Conservation (phyloP, 2,888 invertebrate species). For the Drosophila hawaiiensis region DNA sequence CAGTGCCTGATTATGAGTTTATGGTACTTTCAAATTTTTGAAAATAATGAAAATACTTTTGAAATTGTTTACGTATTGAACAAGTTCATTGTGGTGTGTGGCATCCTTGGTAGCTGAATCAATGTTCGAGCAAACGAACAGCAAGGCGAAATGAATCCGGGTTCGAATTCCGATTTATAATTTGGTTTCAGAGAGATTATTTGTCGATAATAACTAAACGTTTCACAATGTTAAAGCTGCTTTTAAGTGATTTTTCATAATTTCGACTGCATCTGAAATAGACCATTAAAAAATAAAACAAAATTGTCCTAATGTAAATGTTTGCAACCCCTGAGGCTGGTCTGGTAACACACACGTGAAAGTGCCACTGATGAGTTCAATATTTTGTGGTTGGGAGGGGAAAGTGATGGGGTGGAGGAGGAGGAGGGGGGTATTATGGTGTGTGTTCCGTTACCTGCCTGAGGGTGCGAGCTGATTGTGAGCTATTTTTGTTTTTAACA, state of each 20-base stretch:
- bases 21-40: background rate
- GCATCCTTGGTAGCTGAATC: background rate
- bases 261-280: constrained; percentile 18
- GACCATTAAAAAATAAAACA: constrained; percentile 21
- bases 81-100: background rate
- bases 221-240: background rate
- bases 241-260: background rate
- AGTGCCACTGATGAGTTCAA: constrained; percentile 18
- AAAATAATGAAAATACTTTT: constrained; percentile 24
- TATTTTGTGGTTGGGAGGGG: constrained; percentile 6
- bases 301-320: constrained; percentile 14
- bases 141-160: background rate
- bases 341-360: constrained; percentile 37
- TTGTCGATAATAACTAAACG: background rate
- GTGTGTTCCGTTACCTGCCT: constrained; percentile 18
- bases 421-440: background rate
- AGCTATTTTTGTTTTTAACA: constrained; percentile 68
- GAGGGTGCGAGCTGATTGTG: constrained; percentile 59
- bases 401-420: background rate
- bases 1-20: constrained; percentile 11
- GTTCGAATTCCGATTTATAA: background rate
- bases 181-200: background rate
- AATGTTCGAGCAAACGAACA: background rate
- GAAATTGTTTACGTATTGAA: constrained; percentile 7
- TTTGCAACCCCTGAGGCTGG: constrained; percentile 36